Base-by-base conservation (phyloP, 2,113 vertebrate genomes). In the Trinectes maculatus region DNA sequence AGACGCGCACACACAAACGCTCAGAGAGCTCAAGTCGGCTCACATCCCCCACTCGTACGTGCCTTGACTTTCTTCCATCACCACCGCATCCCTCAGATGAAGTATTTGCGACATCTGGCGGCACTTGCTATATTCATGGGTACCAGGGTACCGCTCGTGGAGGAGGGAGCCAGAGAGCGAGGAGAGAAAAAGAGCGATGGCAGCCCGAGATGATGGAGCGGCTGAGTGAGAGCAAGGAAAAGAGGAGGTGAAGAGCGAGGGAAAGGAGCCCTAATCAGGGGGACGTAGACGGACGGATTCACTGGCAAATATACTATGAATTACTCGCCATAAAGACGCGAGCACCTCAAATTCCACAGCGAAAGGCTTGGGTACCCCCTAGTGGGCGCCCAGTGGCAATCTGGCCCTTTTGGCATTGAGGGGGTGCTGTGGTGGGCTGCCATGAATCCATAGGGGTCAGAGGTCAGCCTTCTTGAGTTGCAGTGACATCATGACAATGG, bases 71-170 rank as follows among this genome's bases (percentile, higher is more conserved):
- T 86, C 86, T 95, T 94, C 95, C 94, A 91, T 93, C 92, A 90
- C 88, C 79, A 79, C 92, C 90, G 85, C 55, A 80, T 91, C 92
- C 93, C 88, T 95, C 94, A 92, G 91, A 92, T 89, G 94, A 97
- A 95, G 94, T 91, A 95, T 98, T 96, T 99, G 97, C 96, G 96
- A 99, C 97, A 99, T 98, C 97, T 99, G 96, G 95, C 94, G 96
- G 97, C 88, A 82, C 89, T 86, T 62, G 82, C 86, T 91, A 95
- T 93, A 94, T 92, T 90, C 90, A 86, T 89, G 84, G 76, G 53
- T 66, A 87, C 62, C 22, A 75, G 63, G 78, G 81, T 78, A 67
- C 61, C 82, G 66, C n/a, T 74, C 26, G 42, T 63, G 79, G 31
- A 79, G 60, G 49, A 79, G 59, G 54, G 67, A 43, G 19, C 13